Base-by-base conservation (phyloP, 2,113 vertebrate genomes). In the Sphyrna mokarran region DNA sequence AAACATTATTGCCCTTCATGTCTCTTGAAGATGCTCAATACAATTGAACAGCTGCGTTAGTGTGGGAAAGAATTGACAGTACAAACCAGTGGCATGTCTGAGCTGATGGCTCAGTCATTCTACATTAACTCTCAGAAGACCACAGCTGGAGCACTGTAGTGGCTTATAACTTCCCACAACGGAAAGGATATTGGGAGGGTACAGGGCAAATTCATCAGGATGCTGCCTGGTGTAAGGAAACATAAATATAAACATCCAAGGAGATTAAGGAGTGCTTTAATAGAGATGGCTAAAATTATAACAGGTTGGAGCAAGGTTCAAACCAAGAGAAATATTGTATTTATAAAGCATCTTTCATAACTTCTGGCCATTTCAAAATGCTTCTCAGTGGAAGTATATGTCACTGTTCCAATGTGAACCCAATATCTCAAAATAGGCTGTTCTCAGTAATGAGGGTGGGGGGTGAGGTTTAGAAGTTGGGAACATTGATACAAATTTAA, bases 1-100 rank as follows among this genome's bases (percentile, higher is more conserved):
- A 96, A 95, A 96, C 63, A 97, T 97, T 97, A 97, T 97, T 97
- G 33, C 6, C 18, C 2, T 48, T 40, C 8, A 26, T 54, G 48
- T 29, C 23, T 54, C 8, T 43, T 23, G 40, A 33, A 18, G 43
- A 18, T n/a, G 26, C 23, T 54, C 13, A 26, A 90, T 16, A 22
- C 10, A 7, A 90, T 33, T 61, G 33, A 58, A 1, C 33, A 61
- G 54, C 26, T 90, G 87, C 23, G 1, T 61, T 90, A 29, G 26
- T 54, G 18, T 48, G 54, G 33, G 48, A 58, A 4, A 89, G 43
- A 63, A 61, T 54, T 61, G 43, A 63, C 1, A 6, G 23, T 61
- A 33, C 87, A 61, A 83, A 18, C 54, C 14, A 61, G 48, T 0
- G 1, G 54, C 11, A 29, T 10, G 14, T 33, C 2, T 23, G 20